Percentiles rank a stretch among this genome's conserved stretches.
Conservation (phyloP, 1,140 invertebrate species). For the Drosophila subpulchrella region DNA sequence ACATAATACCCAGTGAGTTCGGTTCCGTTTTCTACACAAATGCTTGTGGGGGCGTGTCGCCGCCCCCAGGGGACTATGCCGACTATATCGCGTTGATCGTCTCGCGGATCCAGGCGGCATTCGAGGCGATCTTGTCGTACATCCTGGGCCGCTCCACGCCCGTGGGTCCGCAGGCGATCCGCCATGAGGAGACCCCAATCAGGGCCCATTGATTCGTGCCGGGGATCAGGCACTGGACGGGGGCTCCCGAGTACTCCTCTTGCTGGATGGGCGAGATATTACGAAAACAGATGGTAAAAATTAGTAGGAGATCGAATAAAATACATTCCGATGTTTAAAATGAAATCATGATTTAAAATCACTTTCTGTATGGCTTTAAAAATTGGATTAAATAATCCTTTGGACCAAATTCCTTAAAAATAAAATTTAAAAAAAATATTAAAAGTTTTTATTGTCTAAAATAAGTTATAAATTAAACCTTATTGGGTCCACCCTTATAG, state of each 20-base stretch:
- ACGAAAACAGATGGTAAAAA: constrained; percentile 1
- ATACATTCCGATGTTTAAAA: too few relatives aligned
- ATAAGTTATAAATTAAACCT: too few relatives aligned
- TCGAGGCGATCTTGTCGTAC: constrained; percentile 92
- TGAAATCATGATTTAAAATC: too few relatives aligned
- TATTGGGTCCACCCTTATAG: too few relatives aligned
- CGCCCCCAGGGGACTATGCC: neutral
- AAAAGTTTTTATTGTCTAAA: too few relatives aligned
- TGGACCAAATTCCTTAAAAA: too few relatives aligned
- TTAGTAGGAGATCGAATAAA: neutral
- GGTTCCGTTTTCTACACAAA: constrained; percentile 46
- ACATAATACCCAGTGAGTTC: constrained; percentile 64
- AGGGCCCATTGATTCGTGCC: constrained; percentile 89
- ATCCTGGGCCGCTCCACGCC: constrained; percentile 91
- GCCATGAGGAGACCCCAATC: constrained; percentile 91
- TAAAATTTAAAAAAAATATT: too few relatives aligned
- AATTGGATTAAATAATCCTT: too few relatives aligned
- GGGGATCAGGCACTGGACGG: constrained; percentile 90
- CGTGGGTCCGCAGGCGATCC: constrained; percentile 90
- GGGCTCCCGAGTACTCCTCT: constrained; percentile 94
- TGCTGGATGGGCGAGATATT: constrained; percentile 86
- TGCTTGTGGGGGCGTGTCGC: constrained; percentile 4
- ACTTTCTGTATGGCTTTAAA: too few relatives aligned
- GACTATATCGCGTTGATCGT: constrained; percentile 86
- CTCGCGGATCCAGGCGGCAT: constrained; percentile 92